Base-by-base conservation (phyloP, 2,888 invertebrate species). In the Pachliopta kotzebuea region DNA sequence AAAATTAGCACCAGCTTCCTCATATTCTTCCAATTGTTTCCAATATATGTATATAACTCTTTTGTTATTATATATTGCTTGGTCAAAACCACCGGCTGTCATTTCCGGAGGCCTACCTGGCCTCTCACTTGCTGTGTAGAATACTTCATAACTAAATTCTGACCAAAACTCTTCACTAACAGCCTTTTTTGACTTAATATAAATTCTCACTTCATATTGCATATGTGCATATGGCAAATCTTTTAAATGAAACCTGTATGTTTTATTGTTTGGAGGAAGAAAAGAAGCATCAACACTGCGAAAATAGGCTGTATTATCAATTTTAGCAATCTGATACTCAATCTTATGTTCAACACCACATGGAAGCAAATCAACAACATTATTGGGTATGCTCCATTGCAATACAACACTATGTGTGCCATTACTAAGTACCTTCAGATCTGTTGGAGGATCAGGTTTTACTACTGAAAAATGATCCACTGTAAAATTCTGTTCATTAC, bases 1-100 rank as follows among this genome's bases (percentile, higher is more conserved):
- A 75, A 97, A 96, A 75, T 95, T 93, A 8, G 94, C 93, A 23
- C 96, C 97, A 76, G 96, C 96, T 73, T 95, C 93, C 71, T 94
- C 92, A 76, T 93, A 93, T 55, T 92, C 92, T 23, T 94, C 93
- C 60, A 97, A 92, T 69, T 95, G 93, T 77, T 96, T 94, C 97
- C 97, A 97, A 80, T 96, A 97, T 24, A 97, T 86, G 78, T 94
- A 94, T 53, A 96, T 88, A 62, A 94, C 92, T 69, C 95, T 90
- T 67, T 92, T 91, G 50, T 85, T 82, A 23, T 91, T 86, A 74
- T 82, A 92, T 60, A 81, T 81, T 85, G 87, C 85, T 69, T 94
- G 92, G 79, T 95, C 94, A 79, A 96, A 97, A 75, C 95, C 95
- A 52, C 97, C 97, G 20, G 94, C 88, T 69, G 94, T 94, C 4